Evolutionary conservation across 2,888 invertebrate species (phyloP).

Genomic region (Desoria tigrina): DNA sequence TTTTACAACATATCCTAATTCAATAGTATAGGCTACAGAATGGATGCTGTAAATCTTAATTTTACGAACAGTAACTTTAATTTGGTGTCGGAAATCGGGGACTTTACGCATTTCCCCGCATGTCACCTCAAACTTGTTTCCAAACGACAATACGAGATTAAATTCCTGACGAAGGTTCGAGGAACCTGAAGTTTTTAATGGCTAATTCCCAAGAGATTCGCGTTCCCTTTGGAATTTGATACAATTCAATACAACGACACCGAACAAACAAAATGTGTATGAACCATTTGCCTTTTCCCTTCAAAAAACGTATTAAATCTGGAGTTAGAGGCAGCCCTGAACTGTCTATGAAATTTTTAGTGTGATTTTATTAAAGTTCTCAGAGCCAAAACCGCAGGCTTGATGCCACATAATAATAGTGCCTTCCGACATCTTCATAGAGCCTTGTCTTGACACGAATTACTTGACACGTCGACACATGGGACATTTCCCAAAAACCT

Average conservation of each 20-base stretch:
- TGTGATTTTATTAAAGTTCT: conserved; percentile 15
- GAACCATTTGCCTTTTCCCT: too few species aligned
- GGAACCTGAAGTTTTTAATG: neutral
- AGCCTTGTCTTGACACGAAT: conserved; percentile 18
- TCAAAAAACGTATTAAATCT: too few species aligned
- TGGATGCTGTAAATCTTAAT: conserved; percentile 7
- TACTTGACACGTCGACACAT: conserved; percentile 20
- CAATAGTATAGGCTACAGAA: too few species aligned
- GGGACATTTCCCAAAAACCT: conserved; percentile 18
- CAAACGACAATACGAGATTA: conserved; percentile 14
- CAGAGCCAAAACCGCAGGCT: conserved; percentile 11
- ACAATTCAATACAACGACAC: too few species aligned
- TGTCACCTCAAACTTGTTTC: conserved; percentile 16
- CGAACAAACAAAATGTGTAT: too few species aligned
- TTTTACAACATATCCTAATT: too few species aligned
- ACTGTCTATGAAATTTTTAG: conserved; percentile 8
- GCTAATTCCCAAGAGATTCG: too few species aligned
- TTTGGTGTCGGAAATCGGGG: neutral
- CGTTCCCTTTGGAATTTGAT: too few species aligned
- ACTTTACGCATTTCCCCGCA: neutral
- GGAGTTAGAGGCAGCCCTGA: too few species aligned
- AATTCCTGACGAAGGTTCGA: neutral
- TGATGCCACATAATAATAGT: conserved; percentile 5
- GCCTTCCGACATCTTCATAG: neutral
- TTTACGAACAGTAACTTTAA: conserved; percentile 15